These are phyloP conservation scores for Limnephilus marmoratus DNA, from an alignment of 2,888 invertebrate genomes.

Conservation along the genomic window DNA sequence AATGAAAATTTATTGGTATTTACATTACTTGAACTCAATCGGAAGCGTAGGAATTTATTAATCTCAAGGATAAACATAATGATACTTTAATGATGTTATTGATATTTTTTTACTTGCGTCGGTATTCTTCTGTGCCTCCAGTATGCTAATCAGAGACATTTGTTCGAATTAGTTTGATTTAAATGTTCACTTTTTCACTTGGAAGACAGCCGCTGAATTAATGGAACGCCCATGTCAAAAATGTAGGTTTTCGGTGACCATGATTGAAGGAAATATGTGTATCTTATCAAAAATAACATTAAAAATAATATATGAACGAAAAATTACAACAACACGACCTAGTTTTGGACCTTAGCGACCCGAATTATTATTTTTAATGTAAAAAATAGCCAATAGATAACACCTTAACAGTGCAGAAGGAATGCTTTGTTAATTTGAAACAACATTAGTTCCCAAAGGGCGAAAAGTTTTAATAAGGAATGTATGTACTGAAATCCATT, in stretches of 20 bases:
- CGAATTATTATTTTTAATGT: background rate
- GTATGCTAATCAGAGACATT: conserved; percentile 23
- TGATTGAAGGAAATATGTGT: background rate
- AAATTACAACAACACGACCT: background rate
- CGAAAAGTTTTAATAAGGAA: background rate
- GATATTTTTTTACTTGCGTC: background rate
- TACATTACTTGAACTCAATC: background rate
- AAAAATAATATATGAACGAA: background rate
- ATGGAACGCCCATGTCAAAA: conserved; percentile 30
- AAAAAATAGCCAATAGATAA: background rate
- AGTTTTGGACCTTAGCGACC: background rate
- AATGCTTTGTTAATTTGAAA: background rate
- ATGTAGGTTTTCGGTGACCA: conserved; percentile 5
- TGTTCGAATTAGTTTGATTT: conserved; percentile 21
- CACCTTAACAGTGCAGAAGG: background rate
- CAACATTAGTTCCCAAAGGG: background rate
- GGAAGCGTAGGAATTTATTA: background rate
- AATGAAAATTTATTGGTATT: background rate
- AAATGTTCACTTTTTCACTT: conserved; percentile 28
- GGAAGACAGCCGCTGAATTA: background rate
- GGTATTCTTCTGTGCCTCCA: background rate
- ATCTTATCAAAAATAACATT: background rate
- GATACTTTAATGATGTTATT: background rate
- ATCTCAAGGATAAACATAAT: background rate
- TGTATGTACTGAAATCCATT: background rate